Percentiles rank a stretch among this genome's conserved stretches.
Evolutionary conservation across 1,140 invertebrate species (phyloP).

Genomic region (Scaptomyza pallida): DNA sequence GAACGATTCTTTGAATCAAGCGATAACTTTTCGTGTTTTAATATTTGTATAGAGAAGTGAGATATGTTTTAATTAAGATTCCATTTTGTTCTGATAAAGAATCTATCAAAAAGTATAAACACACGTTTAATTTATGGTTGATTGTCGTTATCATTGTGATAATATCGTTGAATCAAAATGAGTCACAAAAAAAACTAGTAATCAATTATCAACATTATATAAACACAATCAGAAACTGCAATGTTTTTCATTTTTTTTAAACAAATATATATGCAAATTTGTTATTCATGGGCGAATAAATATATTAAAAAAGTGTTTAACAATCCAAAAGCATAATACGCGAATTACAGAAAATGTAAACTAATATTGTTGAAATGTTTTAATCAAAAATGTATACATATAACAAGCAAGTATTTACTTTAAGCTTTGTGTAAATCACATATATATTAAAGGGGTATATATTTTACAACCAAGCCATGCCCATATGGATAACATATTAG

Average conservation of each 20-base stretch:
- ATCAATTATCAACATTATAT: background rate
- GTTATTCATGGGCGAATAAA: no score
- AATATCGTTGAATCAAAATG: constrained; percentile 10
- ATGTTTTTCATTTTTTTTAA: no score
- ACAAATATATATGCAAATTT: no score
- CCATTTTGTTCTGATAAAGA: constrained; percentile 1
- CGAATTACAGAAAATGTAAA: no score
- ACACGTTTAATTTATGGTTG: background rate
- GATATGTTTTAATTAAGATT: constrained; percentile 5
- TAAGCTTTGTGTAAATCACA: no score
- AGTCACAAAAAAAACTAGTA: constrained; percentile 3
- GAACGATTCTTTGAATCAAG: background rate
- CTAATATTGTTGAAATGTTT: no score
- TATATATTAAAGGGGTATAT: no score
- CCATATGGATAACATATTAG: constrained; percentile 2
- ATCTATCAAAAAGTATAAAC: background rate
- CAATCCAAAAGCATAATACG: no score
- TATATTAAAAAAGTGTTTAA: no score
- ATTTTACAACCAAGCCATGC: constrained; percentile 2
- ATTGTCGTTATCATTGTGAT: constrained; percentile 7
- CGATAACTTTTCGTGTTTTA: background rate
- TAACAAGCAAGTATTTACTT: no score
- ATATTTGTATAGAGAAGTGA: background rate
- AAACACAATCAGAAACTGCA: background rate
- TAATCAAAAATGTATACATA: no score